These are phyloP conservation scores for Cassiopea xamachana DNA, from an alignment of 30 jellyfish, hydroid and myxozoan species.

Conservation along the genomic window DNA sequence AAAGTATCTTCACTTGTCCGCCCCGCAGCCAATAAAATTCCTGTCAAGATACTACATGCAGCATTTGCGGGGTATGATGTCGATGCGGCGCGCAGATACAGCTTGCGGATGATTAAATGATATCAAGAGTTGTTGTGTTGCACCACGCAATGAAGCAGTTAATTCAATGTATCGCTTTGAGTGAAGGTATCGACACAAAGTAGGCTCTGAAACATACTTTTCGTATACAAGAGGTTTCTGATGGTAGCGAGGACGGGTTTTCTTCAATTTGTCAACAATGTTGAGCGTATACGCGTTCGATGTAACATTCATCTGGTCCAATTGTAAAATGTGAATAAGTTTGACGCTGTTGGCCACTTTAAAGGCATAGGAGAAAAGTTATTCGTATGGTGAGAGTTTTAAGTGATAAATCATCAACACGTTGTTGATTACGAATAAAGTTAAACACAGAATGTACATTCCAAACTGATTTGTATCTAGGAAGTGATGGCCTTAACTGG, in stretches of 20 bases:
- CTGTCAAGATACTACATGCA: not conserved
- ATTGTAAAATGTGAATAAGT: conserved; percentile 5
- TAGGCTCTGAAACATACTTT: conserved; percentile 21
- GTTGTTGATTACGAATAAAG: not conserved
- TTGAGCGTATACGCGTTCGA: not conserved
- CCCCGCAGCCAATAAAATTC: conserved; percentile 14
- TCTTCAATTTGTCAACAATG: not conserved
- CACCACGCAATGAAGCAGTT: conserved; percentile 11
- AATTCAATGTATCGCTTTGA: not conserved
- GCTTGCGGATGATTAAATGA: conserved; percentile 25
- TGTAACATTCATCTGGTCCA: conserved; percentile 30
- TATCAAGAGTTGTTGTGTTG: conserved; percentile 12
- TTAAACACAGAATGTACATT: conserved; percentile 13
- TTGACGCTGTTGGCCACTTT: conserved; percentile 44
- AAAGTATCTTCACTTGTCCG: conserved; percentile 27
- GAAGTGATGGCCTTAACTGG: conserved; percentile 27
- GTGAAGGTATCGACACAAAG: conserved; percentile 11
- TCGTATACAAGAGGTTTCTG: conserved; percentile 21
- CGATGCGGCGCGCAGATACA: conserved; percentile 46
- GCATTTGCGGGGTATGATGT: conserved; percentile 12
- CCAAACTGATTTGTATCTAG: conserved; percentile 20
- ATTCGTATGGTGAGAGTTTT: conserved; percentile 3
- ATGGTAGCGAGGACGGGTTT: conserved; percentile 30
- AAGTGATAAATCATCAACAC: conserved; percentile 11
- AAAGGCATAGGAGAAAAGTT: conserved; percentile 1